phyloP scores from a whole-genome alignment of 2,113 vertebrate genomes.

The Microcebus ravelobensis region DNA sequence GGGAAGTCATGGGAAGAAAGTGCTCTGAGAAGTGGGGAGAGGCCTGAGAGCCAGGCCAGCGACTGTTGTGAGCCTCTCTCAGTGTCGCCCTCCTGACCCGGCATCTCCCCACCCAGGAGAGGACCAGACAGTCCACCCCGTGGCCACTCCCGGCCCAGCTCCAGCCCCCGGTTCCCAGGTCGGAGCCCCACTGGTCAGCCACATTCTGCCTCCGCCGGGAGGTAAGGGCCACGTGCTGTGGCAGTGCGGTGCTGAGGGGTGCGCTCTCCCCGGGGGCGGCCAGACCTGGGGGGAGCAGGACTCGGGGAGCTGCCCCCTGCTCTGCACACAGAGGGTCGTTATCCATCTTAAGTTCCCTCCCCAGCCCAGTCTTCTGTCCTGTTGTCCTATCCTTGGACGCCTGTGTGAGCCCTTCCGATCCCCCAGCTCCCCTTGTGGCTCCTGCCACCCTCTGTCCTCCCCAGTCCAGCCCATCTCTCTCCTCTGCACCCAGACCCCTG shows the following conservation, averaged over 20 bases:
- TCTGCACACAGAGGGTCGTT: no score
- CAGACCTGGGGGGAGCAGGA: background rate
- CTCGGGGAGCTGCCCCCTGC: fast-evolving
- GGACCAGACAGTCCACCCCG: background rate
- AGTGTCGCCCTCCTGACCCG: background rate
- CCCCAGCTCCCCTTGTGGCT: background rate
- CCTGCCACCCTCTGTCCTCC: no score
- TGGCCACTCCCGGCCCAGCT: fast-evolving
- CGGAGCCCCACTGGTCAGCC: conserved; percentile 82
- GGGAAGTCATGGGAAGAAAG: background rate
- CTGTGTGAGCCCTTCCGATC: background rate
- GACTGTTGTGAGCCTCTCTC: background rate
- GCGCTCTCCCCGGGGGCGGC: background rate
- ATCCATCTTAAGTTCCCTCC: background rate
- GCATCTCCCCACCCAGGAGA: conserved; percentile 53
- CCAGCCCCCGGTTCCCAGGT: background rate
- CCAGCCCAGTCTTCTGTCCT: background rate
- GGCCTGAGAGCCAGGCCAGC: background rate
- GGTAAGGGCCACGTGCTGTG: conserved; percentile 77
- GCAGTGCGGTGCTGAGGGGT: background rate
- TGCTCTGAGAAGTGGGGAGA: background rate
- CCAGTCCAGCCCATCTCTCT: background rate
- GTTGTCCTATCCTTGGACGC: background rate
- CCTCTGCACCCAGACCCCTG: conserved; percentile 85
- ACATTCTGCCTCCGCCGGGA: conserved; percentile 84